Conservation (phyloP, 2,797 vertebrate species). For the Sylvilagus floridanus region DNA sequence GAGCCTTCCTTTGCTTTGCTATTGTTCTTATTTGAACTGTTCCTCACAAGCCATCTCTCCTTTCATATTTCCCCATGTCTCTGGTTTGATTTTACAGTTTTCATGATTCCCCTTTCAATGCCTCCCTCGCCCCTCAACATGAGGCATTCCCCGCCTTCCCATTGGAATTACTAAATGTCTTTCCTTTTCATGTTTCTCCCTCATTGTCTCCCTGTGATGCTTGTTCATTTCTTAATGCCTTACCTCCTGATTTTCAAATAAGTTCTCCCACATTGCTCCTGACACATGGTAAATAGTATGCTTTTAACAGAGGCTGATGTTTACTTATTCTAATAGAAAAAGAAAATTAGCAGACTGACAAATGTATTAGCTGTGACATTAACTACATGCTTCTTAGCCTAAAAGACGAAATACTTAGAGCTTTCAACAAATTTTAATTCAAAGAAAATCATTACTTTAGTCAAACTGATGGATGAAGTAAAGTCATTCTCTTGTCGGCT, state of each 20-base stretch:
- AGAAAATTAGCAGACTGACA: conserved; percentile 83
- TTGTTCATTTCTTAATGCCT: conserved; percentile 71
- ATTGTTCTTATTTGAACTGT: conserved; percentile 9
- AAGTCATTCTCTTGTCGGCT: conserved; percentile 67
- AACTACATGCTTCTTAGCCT: conserved; percentile 81
- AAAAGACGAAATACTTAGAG: conserved; percentile 81
- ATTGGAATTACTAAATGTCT: conserved; percentile 65
- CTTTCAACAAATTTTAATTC: conserved; percentile 79
- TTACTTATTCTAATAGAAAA: conserved; percentile 84
- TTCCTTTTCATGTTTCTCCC: conserved; percentile 63
- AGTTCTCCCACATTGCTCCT: conserved; percentile 71
- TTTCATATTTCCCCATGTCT: background rate
- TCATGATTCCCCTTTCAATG: conserved; percentile 57
- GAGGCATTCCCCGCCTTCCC: background rate
- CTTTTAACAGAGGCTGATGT: conserved; percentile 81
- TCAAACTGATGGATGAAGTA: conserved; percentile 74
- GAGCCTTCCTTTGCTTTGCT: conserved; percentile 28
- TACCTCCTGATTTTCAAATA: conserved; percentile 81
- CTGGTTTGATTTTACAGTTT: background rate
- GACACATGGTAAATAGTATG: conserved; percentile 83
- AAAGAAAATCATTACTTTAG: conserved; percentile 78
- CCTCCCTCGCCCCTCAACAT: background rate
- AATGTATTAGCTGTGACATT: conserved; percentile 83
- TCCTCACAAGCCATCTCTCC: conserved; percentile 18
- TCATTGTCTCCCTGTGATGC: conserved; percentile 73